Base-by-base conservation (phyloP, 2,797 vertebrate species). In the Esox masquinongy region DNA sequence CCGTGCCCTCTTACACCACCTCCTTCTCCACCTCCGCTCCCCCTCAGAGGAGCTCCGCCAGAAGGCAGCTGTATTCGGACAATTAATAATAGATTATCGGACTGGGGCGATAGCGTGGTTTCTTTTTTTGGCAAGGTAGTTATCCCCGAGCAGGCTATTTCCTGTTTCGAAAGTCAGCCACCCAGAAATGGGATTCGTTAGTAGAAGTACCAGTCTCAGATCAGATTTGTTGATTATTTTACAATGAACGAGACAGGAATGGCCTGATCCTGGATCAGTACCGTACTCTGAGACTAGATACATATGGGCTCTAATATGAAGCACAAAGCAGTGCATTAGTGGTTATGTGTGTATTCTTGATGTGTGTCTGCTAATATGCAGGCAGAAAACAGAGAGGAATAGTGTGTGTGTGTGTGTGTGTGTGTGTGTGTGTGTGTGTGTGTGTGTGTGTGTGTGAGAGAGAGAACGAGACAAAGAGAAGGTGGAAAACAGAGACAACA, bases 1-100 rank as follows among this genome's bases (percentile, higher is more conserved):
- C 50, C 50, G 19, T 15, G 50, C 50, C 50, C 50, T 56, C 39
- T 7, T 43, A 43, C 5, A 1, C 50, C 17, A 6, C n/a, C 53
- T n/a, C 53, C 53, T 56, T n/a, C 8, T 56, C 53, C 53, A 56
- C 53, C 50, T 70, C 39, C 22, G 43, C 24, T n/a, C 34, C 63
- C 73, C 19, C 68, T 64, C 12, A 56, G 11, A 56, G 53, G 53
- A 56, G 53, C 53, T 16, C n/a, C 19, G 19, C 53, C 9, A 22
- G 53, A n/a, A 56, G 39, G 16, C 75, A 64, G 70, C n/a, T 31
- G 34, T 76, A 39, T 69, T 56, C 31, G 29, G 47, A 68, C 39
- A 86, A 84, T 86, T 84, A 88, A 86, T 88, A 83, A 88, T 79
- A 85, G 74, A 85, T 86, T 36, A 79, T 47, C 70, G 75, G 79